These are phyloP conservation scores for Lampris megalopsis DNA, from an alignment of 2,113 vertebrate genomes.

Conservation along the genomic window DNA sequence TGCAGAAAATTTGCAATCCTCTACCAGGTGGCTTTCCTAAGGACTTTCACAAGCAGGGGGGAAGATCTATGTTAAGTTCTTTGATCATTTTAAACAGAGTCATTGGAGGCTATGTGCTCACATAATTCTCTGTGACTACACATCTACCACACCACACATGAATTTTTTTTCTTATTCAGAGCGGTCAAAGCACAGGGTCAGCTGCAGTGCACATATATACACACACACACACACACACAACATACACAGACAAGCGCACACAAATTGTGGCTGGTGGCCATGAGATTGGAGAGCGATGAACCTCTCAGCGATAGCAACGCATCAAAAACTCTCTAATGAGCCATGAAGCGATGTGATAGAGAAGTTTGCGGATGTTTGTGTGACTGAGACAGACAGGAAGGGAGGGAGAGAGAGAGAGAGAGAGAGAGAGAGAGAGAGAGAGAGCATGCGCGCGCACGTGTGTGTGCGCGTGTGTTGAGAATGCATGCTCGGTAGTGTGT, in stretches of 20 bases:
- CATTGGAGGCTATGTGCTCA: too few species aligned
- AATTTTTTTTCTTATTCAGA: too few species aligned
- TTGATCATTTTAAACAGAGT: too few species aligned
- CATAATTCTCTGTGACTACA: too few species aligned
- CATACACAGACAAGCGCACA: not conserved
- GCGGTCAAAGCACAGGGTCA: too few species aligned
- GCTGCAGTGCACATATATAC: not conserved
- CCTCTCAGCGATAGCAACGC: constrained; percentile 32
- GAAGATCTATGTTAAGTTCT: too few species aligned
- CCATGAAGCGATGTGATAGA: constrained; percentile 35
- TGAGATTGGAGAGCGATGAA: constrained; percentile 1
- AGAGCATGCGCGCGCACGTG: constrained; percentile 12
- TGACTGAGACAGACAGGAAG: not conserved
- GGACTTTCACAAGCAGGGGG: too few species aligned
- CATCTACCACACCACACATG: too few species aligned
- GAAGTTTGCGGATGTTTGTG: constrained; percentile 17
- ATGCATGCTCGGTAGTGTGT: constrained; percentile 38
- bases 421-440: not conserved
- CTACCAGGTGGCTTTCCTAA: too few species aligned
- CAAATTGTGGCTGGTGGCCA: not conserved
- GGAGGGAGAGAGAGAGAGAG: constrained; percentile 1
- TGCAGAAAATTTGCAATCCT: too few species aligned
- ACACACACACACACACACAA: not conserved
- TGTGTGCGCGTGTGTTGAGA: constrained; percentile 1
- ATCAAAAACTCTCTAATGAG: constrained; percentile 50